A percentile compares a stretch with the other conserved stretches of the same genome.
Evolutionary conservation across 2,797 vertebrate genomes (phyloP).

Genomic region (Enteromius viviparus): DNA sequence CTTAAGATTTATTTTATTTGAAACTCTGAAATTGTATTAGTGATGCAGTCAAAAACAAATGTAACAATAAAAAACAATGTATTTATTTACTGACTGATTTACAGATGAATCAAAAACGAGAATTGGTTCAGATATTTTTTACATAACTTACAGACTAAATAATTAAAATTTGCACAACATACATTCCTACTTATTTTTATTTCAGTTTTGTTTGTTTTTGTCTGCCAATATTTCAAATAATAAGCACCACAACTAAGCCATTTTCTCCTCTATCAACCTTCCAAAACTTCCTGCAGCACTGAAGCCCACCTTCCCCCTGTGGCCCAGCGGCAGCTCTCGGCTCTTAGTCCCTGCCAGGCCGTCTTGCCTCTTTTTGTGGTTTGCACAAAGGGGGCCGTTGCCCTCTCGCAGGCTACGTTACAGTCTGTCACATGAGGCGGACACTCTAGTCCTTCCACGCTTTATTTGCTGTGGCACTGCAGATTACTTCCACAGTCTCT

Average conservation of each 20-base stretch:
- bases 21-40: background rate
- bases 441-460: slow-evolving; percentile 76
- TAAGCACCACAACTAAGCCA: background rate
- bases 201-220: too few relatives aligned
- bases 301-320: background rate
- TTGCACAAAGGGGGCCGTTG: slow-evolving; percentile 75
- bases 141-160: background rate
- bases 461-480: slow-evolving; percentile 84
- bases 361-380: slow-evolving; percentile 71
- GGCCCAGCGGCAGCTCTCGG: slow-evolving; percentile 29
- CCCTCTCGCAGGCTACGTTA: slow-evolving; percentile 83
- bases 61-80: background rate
- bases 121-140: background rate
- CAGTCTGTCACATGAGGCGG: slow-evolving; percentile 79
- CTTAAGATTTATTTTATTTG: background rate
- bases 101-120: background rate
- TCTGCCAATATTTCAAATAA: too few relatives aligned
- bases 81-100: background rate
- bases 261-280: background rate
- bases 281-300: background rate
- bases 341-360: slow-evolving; percentile 72
- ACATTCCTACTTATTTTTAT: background rate
- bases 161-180: background rate
- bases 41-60: background rate
- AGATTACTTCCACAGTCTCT: slow-evolving; percentile 82